Percentiles rank a stretch among this genome's conserved stretches.
These are phyloP conservation scores for Pelecanus crispus DNA, from an alignment of 2,113 vertebrate species.

Conservation along the genomic window DNA sequence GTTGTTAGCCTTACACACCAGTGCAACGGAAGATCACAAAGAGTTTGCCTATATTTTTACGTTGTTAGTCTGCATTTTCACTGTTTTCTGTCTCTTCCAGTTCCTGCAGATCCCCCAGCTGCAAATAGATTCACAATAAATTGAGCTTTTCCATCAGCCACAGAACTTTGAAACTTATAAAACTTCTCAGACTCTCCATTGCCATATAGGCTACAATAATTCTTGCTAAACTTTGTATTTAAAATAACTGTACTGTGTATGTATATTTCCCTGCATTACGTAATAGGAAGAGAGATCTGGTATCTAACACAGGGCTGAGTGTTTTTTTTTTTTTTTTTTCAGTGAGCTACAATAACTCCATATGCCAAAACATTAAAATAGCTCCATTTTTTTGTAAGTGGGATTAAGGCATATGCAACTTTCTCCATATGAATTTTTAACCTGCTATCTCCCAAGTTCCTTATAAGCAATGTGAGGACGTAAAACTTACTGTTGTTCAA, in stretches of 20 bases:
- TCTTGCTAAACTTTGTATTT: constrained; percentile 32
- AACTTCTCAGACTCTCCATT: constrained; percentile 30
- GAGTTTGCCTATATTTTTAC: constrained; percentile 60
- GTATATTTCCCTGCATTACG: constrained; percentile 4
- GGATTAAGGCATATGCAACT: constrained; percentile 10
- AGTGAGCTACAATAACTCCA: constrained; percentile 35
- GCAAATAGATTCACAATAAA: constrained; percentile 66
- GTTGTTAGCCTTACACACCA: constrained; percentile 69
- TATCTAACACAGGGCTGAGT: neutral
- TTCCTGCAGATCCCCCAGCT: constrained; percentile 72
- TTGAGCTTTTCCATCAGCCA: constrained; percentile 64
- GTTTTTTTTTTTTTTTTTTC: neutral
- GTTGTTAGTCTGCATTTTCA: constrained; percentile 63
- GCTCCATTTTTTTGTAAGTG: constrained; percentile 3
- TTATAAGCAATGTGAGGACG: neutral
- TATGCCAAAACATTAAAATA: constrained; percentile 42
- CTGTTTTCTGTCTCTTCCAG: constrained; percentile 72
- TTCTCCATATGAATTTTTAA: neutral
- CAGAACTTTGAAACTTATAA: constrained; percentile 17
- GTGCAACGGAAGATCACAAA: constrained; percentile 71
- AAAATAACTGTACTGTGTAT: constrained; percentile 34
- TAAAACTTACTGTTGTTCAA: neutral
- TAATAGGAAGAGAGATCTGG: constrained; percentile 26
- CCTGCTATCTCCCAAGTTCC: neutral
- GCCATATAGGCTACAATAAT: neutral